Evolutionary conservation across 1,140 invertebrate species (phyloP).

Genomic region (Hyles vespertilio): DNA sequence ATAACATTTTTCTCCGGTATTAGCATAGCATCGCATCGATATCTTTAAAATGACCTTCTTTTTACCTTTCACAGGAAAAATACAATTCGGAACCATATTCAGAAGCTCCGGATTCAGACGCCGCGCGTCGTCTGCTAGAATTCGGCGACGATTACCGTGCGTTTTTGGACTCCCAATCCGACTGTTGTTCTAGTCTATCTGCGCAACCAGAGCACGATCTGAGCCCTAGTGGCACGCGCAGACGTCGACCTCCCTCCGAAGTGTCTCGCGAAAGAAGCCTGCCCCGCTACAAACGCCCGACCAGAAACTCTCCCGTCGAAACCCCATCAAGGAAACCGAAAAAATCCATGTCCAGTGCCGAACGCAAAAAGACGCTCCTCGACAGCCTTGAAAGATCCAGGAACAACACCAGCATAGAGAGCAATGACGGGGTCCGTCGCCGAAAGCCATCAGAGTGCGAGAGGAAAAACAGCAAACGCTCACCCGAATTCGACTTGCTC

Average conservation of each 20-base stretch:
- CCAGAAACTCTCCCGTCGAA: conserved; percentile 67
- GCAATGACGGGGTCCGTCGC: conserved; percentile 54
- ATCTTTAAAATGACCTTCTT: conserved; percentile 5
- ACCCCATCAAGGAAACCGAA: conserved; percentile 67
- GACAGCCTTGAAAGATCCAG: conserved; percentile 70
- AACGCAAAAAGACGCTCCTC: conserved; percentile 68
- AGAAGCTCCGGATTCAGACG: conserved; percentile 91
- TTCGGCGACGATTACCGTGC: conserved; percentile 95
- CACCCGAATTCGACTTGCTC: conserved; percentile 63
- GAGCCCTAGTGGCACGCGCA: conserved; percentile 67
- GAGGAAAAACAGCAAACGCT: conserved; percentile 59
- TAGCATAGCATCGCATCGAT: background rate
- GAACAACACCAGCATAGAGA: conserved; percentile 68
- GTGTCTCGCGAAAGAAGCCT: conserved; percentile 46
- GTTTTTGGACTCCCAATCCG: conserved; percentile 91
- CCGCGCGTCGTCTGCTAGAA: conserved; percentile 86
- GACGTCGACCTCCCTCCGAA: conserved; percentile 51
- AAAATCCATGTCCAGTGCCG: conserved; percentile 70
- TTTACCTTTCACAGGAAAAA: conserved; percentile 82
- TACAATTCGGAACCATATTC: conserved; percentile 94
- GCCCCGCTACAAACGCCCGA: conserved; percentile 55
- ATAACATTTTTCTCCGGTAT: background rate
- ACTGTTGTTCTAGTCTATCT: conserved; percentile 86
- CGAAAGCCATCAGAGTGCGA: conserved; percentile 59
- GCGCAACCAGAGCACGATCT: conserved; percentile 79